Percentiles rank a stretch among this genome's conserved stretches.
Conservation (phyloP, 1,140 invertebrate species). For the Drosophila sucinea region DNA sequence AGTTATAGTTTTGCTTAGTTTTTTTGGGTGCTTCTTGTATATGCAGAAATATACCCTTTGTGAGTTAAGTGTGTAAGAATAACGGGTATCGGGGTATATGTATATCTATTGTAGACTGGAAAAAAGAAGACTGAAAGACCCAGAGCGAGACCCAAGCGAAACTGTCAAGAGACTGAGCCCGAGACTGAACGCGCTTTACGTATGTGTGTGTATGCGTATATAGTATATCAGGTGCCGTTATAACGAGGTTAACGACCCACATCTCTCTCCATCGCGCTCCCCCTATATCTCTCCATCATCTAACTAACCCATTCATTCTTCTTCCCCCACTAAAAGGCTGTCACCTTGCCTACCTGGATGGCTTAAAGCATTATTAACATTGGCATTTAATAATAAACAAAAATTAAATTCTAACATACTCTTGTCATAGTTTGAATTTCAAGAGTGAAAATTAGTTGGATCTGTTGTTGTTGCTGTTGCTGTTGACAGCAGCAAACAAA, state of each 20-base stretch:
- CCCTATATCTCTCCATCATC: constrained; percentile 8
- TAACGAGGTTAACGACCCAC: constrained; percentile 79
- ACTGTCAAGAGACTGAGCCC: constrained; percentile 70
- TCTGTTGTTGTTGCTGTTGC: neutral
- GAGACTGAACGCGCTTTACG: constrained; percentile 1
- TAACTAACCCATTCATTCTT: constrained; percentile 12
- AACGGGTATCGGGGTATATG: neutral
- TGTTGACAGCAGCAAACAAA: constrained; percentile 68
- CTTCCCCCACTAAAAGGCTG: neutral
- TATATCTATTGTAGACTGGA: constrained; percentile 4
- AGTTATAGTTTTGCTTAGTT: neutral
- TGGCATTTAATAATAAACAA: constrained; percentile 65
- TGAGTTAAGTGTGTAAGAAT: too few species aligned
- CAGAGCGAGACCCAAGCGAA: constrained; percentile 41
- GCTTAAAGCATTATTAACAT: constrained; percentile 55
- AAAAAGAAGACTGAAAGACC: constrained; percentile 38
- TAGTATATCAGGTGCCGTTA: constrained; percentile 71
- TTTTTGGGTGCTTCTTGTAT: neutral
- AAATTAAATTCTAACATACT: constrained; percentile 67
- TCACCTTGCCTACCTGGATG: neutral
- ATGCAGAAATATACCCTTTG: constrained; percentile 1
- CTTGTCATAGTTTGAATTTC: constrained; percentile 25
- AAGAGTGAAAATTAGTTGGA: constrained; percentile 66
- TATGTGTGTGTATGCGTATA: neutral
- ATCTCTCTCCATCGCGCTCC: constrained; percentile 44